Percentiles rank a stretch among this genome's conserved stretches.
Conservation (phyloP, 2,113 vertebrate species). For the Chionodraco myersi region DNA sequence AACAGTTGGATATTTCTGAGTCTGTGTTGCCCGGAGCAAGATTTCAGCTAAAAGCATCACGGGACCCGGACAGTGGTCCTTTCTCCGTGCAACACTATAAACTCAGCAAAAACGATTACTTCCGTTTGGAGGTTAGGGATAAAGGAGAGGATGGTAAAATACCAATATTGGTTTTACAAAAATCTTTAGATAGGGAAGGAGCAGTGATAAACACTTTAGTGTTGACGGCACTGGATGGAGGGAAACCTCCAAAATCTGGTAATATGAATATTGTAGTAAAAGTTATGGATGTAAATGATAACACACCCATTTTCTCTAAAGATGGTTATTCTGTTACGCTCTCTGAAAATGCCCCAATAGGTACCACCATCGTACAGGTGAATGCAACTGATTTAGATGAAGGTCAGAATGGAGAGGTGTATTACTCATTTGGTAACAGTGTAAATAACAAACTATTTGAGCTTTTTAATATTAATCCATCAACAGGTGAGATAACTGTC, state of each 20-base stretch:
- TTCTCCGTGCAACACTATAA: conserved; percentile 83
- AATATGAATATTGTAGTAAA: conserved; percentile 47
- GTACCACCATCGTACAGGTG: conserved; percentile 61
- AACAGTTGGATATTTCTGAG: conserved; percentile 76
- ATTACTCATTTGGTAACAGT: conserved; percentile 74
- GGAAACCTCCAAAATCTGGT: conserved; percentile 66
- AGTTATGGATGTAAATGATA: conserved; percentile 75
- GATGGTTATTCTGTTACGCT: conserved; percentile 60
- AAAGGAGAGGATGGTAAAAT: conserved; percentile 70
- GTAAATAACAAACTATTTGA: conserved; percentile 30
- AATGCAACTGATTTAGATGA: conserved; percentile 79
- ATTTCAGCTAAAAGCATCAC: conserved; percentile 78
- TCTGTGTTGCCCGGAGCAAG: conserved; percentile 68
- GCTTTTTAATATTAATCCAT: conserved; percentile 60
- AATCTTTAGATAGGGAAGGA: conserved; percentile 48
- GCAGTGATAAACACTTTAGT: too few relatives aligned
- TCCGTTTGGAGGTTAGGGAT: conserved; percentile 74
- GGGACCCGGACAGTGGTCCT: conserved; percentile 80
- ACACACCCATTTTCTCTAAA: conserved; percentile 62
- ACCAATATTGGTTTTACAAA: conserved; percentile 71
- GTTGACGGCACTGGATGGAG: conserved; percentile 13
- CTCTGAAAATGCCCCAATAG: conserved; percentile 66
- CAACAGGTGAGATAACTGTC: conserved; percentile 65
- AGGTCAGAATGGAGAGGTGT: conserved; percentile 70
- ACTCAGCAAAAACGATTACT: conserved; percentile 73